Conservation (phyloP, 2,113 vertebrate species). For the Philantomba maxwellii region DNA sequence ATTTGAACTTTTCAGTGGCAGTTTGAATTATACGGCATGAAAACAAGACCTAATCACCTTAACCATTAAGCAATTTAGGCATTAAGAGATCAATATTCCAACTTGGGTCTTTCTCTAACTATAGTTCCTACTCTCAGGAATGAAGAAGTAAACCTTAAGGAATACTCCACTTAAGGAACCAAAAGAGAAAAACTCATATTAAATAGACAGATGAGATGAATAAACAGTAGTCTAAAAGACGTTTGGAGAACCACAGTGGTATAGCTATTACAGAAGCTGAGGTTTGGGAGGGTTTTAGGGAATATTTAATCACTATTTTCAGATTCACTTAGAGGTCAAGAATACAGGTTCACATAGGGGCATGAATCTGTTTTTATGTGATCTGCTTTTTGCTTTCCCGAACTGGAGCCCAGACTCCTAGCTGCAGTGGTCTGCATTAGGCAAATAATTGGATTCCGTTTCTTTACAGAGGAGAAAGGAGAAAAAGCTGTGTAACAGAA, state of each 20-base stretch:
- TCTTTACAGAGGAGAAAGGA: background rate
- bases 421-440: background rate
- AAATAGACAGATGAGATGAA: background rate
- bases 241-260: background rate
- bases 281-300: background rate
- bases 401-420: background rate
- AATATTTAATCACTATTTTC: background rate
- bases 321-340: background rate
- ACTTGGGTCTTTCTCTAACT: background rate
- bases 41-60: background rate
- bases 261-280: background rate
- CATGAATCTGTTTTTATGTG: background rate
- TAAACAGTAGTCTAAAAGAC: background rate
- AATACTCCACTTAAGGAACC: background rate
- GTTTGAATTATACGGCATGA: background rate
- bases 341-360: background rate
- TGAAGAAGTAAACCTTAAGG: conserved; percentile 23
- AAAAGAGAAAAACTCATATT: background rate
- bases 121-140: background rate
- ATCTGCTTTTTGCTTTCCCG: background rate
- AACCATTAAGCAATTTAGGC: background rate
- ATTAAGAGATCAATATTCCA: background rate
- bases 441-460: background rate
- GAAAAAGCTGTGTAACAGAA: background rate
- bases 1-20: background rate